phyloP scores from a whole-genome alignment of 2,113 vertebrate species.

The Oncorhynchus nerka region DNA sequence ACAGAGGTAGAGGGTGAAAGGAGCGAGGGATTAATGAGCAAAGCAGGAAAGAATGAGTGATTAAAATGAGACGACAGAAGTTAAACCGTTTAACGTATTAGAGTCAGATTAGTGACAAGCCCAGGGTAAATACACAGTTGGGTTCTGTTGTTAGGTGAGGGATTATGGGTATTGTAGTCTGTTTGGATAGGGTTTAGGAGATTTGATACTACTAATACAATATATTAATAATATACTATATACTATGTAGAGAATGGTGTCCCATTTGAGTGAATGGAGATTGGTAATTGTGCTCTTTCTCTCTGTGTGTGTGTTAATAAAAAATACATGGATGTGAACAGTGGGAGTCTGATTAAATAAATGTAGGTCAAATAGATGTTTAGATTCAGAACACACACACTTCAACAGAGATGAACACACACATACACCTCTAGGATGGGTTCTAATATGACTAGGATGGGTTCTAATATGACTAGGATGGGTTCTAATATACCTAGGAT shows the following conservation, averaged over 20 bases:
- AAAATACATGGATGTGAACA: slow-evolving; percentile 50
- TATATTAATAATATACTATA: too few relatives aligned
- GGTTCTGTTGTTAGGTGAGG: slow-evolving; percentile 47
- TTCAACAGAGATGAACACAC: too few relatives aligned
- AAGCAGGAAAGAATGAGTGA: slow-evolving; percentile 33
- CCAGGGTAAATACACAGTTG: slow-evolving; percentile 42
- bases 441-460: too few relatives aligned
- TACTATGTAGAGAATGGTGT: too few relatives aligned
- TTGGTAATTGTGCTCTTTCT: background rate
- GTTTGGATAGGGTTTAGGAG: slow-evolving; percentile 1
- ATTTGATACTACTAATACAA: too few relatives aligned
- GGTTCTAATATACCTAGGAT: too few relatives aligned
- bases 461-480: too few relatives aligned
- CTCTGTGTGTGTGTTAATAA: slow-evolving; percentile 36
- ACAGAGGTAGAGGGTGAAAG: background rate
- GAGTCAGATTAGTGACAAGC: slow-evolving; percentile 35
- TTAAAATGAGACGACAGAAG: slow-evolving; percentile 39
- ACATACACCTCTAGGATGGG: too few relatives aligned
- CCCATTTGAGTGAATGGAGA: too few relatives aligned
- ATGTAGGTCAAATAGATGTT: slow-evolving; percentile 61
- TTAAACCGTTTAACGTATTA: slow-evolving; percentile 54
- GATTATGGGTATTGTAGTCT: slow-evolving; percentile 23
- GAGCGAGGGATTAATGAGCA: slow-evolving; percentile 23
- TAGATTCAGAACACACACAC: slow-evolving; percentile 21
- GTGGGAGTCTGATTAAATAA: slow-evolving; percentile 33